Percentiles rank a stretch among this genome's conserved stretches.
Conservation (phyloP, 2,113 vertebrate species). For the Psophia crepitans region DNA sequence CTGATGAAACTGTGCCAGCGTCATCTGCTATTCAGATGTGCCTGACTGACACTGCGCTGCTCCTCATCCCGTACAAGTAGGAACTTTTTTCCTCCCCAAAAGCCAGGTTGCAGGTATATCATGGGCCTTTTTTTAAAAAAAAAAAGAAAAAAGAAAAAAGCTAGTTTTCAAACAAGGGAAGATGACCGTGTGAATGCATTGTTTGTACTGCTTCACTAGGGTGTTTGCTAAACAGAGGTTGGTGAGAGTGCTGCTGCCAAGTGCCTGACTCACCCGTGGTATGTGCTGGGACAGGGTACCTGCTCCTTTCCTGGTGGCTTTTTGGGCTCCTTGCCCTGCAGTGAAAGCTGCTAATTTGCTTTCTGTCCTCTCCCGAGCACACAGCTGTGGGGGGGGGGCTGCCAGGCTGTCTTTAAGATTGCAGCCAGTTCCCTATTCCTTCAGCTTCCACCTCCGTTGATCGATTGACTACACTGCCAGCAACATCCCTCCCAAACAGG, state of each 20-base stretch:
- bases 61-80: not conserved
- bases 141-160: too few species aligned
- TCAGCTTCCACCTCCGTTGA: not conserved
- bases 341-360: not conserved
- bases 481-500: rapidly evolving
- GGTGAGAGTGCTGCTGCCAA: not conserved
- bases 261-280: not conserved
- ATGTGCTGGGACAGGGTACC: not conserved
- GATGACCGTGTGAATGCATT: not conserved
- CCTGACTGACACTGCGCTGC: not conserved
- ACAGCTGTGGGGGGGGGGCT: not conserved
- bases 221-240: not conserved
- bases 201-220: not conserved
- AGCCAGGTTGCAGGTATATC: not conserved
- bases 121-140: not conserved
- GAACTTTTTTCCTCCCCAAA: not conserved
- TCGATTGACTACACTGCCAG: not conserved
- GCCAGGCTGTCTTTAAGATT: not conserved
- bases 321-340: not conserved
- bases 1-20: not conserved
- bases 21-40: not conserved
- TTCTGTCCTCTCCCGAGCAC: not conserved
- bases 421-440: not conserved
- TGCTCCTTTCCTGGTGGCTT: not conserved
- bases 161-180: not conserved